phyloP scores from a whole-genome alignment of 1,140 invertebrate genomes.

The Achatina immaculata region DNA sequence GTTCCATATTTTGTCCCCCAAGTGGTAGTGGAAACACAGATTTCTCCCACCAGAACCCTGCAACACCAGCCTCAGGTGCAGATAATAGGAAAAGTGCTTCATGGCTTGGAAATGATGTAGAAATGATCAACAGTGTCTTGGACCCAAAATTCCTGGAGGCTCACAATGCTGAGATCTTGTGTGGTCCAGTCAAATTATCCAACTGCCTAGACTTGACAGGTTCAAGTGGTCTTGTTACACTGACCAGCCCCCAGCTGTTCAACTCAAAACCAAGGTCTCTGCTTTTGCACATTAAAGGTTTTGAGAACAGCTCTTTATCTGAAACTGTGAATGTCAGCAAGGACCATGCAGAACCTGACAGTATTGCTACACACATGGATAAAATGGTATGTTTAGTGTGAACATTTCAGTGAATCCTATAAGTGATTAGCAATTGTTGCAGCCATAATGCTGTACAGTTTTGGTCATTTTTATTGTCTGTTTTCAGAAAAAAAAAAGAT shows the following conservation, averaged over 20 bases:
- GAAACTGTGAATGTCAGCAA: slow-evolving; percentile 45
- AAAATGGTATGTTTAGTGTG: slow-evolving; percentile 27
- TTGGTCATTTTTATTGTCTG: no score
- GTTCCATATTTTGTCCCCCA: slow-evolving; percentile 44
- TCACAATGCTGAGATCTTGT: slow-evolving; percentile 90
- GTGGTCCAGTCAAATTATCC: slow-evolving; percentile 86
- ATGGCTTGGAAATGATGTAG: background rate
- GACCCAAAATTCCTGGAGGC: slow-evolving; percentile 84
- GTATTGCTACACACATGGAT: background rate
- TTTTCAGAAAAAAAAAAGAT: no score
- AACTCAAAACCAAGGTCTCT: slow-evolving; percentile 83
- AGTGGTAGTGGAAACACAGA: slow-evolving; percentile 3
- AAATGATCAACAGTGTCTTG: slow-evolving; percentile 36
- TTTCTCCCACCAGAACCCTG: background rate
- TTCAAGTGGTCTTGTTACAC: slow-evolving; percentile 84
- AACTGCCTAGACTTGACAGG: slow-evolving; percentile 87
- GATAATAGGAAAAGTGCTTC: background rate
- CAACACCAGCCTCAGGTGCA: background rate
- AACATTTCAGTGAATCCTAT: no score
- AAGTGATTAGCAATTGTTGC: no score
- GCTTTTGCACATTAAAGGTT: slow-evolving; percentile 85
- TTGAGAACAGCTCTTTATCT: slow-evolving; percentile 52
- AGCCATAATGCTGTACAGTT: no score
- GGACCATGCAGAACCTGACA: slow-evolving; percentile 33
- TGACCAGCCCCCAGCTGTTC: slow-evolving; percentile 88